Evolutionary conservation across 2,888 invertebrate species (phyloP).

Genomic region (Cacoxenus indagator): DNA sequence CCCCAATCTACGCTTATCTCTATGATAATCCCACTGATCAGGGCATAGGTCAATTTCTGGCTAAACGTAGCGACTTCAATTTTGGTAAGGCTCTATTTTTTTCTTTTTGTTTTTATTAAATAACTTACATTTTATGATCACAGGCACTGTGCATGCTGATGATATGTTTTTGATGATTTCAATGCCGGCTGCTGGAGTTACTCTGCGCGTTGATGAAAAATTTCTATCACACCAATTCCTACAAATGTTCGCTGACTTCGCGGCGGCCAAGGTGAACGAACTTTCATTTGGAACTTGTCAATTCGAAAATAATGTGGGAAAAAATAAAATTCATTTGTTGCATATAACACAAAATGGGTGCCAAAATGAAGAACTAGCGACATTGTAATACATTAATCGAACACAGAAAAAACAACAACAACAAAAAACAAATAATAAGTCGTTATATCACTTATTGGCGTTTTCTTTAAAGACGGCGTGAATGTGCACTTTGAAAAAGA

Average conservation of each 20-base stretch:
- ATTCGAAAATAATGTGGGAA: background rate
- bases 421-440: background rate
- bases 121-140: background rate
- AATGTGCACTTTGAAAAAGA: background rate
- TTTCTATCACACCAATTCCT: slow-evolving; percentile 38
- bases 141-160: slow-evolving; percentile 50
- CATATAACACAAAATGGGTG: background rate
- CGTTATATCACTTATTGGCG: too few relatives aligned
- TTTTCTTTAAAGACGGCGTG: background rate
- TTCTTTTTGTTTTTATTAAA: background rate
- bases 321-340: background rate
- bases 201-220: slow-evolving; percentile 30
- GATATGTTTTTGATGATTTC: slow-evolving; percentile 47
- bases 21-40: slow-evolving; percentile 75
- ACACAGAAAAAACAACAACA: too few relatives aligned
- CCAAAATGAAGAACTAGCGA: background rate
- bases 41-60: slow-evolving; percentile 74
- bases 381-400: background rate
- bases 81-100: slow-evolving; percentile 72
- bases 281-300: background rate
- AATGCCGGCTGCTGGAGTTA: background rate
- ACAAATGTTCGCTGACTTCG: background rate
- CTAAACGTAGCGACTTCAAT: slow-evolving; percentile 69
- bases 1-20: slow-evolving; percentile 78
- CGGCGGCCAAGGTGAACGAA: background rate